A percentile compares a stretch with the other conserved stretches of the same genome.
phyloP scores from a whole-genome alignment of 2,888 invertebrate genomes.

The Phasia obesa region DNA sequence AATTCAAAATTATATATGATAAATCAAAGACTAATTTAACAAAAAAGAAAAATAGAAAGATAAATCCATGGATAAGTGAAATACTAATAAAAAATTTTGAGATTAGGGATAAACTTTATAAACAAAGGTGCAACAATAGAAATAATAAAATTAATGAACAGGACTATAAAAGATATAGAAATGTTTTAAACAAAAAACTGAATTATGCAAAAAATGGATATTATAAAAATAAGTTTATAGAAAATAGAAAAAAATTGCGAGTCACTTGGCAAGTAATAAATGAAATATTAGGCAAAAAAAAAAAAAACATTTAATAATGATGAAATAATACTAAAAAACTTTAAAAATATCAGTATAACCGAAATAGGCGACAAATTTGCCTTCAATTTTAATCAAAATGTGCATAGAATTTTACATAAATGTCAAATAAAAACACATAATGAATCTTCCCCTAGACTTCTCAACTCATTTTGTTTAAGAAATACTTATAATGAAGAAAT shows the following conservation, averaged over 20 bases:
- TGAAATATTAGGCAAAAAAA: conserved; percentile 15
- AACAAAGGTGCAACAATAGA: conserved; percentile 15
- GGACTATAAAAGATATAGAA: conserved; percentile 17
- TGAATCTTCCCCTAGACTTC: not conserved
- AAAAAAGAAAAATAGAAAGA: not conserved
- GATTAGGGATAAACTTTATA: conserved; percentile 50
- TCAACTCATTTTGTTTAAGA: conserved; percentile 23
- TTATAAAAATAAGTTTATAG: conserved; percentile 2
- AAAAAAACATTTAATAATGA: conserved; percentile 2
- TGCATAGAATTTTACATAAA: conserved; percentile 15
- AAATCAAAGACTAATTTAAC: not conserved
- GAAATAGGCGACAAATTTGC: conserved; percentile 21
- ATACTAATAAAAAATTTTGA: conserved; percentile 12
- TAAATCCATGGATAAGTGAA: conserved; percentile 34
- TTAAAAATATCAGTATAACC: not conserved
- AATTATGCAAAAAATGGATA: not conserved
- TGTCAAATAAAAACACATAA: conserved; percentile 12
- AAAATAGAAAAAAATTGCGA: conserved; percentile 14
- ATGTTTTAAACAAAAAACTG: conserved; percentile 12
- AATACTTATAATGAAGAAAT: conserved; percentile 32
- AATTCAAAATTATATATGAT: not conserved
- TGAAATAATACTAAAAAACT: conserved; percentile 8
- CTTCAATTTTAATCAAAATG: conserved; percentile 9
- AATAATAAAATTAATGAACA: conserved; percentile 15
- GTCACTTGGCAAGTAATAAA: conserved; percentile 19